Conservation (phyloP, 2,113 vertebrate species). For the Nyctibius bracteatus region DNA sequence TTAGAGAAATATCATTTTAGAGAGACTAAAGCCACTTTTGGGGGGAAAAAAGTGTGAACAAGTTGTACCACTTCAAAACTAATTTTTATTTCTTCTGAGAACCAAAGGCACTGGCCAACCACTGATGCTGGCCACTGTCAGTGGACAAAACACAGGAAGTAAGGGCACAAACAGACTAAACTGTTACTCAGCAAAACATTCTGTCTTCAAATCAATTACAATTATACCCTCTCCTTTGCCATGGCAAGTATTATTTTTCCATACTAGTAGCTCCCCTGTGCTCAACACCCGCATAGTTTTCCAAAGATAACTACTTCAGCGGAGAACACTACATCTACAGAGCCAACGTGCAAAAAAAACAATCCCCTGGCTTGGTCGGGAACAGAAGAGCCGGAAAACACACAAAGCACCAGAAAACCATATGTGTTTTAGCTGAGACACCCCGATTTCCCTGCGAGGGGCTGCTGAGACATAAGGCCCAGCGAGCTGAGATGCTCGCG, state of each 20-base stretch:
- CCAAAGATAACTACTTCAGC: not conserved
- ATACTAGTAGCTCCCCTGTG: not conserved
- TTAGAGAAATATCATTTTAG: not conserved
- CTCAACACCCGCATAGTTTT: not conserved
- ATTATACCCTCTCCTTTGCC: not conserved
- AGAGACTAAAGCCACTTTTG: not conserved
- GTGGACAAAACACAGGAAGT: not conserved
- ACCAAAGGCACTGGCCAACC: not conserved
- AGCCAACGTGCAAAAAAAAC: not conserved
- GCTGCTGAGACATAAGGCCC: not conserved
- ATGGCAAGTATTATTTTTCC: not conserved
- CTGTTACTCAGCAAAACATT: not conserved
- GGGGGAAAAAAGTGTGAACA: rapidly evolving
- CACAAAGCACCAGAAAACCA: rapidly evolving
- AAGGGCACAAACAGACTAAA: not conserved
- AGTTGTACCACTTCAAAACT: not conserved
- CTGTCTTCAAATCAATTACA: rapidly evolving
- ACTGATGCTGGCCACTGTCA: not conserved
- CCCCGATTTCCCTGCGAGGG: rapidly evolving
- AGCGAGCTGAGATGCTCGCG: rapidly evolving
- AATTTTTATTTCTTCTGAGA: not conserved
- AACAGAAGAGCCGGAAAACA: not conserved
- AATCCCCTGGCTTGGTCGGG: rapidly evolving
- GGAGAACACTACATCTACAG: not conserved
- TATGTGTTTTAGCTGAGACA: rapidly evolving